These are phyloP conservation scores for Zhengitettix transpicula DNA, from an alignment of 2,888 invertebrate genomes.

Conservation along the genomic window DNA sequence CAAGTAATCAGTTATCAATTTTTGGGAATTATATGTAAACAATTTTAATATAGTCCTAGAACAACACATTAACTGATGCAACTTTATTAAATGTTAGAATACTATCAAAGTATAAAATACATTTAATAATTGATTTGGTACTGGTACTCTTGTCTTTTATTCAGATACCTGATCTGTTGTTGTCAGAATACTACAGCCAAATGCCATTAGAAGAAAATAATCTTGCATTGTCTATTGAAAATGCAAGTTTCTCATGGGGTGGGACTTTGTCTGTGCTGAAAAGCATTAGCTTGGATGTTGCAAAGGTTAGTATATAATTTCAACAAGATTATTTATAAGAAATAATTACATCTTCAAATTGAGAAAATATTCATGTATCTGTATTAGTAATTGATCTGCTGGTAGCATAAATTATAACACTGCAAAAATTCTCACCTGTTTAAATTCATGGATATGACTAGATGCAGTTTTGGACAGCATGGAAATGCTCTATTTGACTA, in stretches of 20 bases:
- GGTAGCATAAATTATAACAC: no score
- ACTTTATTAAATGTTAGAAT: neutral
- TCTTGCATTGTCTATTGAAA: constrained; percentile 37
- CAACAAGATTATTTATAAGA: no score
- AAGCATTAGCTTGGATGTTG: neutral
- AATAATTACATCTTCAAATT: no score
- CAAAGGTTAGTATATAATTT: no score
- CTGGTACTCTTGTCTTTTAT: neutral
- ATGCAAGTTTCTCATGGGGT: constrained; percentile 44
- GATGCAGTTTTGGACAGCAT: no score
- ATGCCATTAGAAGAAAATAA: constrained; percentile 19
- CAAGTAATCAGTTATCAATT: neutral
- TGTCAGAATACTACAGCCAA: constrained; percentile 22
- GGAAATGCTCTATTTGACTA: no score
- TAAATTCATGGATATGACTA: no score
- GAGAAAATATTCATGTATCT: no score
- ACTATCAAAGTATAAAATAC: no score
- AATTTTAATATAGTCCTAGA: neutral
- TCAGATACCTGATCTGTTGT: constrained; percentile 21
- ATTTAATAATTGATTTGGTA: neutral
- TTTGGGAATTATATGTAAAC: neutral
- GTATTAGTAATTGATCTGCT: no score
- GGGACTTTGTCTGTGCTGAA: neutral
- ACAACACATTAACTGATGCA: neutral
- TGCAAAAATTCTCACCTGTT: no score